Conservation (phyloP, 2,797 vertebrate species). For the Helarctos malayanus region DNA sequence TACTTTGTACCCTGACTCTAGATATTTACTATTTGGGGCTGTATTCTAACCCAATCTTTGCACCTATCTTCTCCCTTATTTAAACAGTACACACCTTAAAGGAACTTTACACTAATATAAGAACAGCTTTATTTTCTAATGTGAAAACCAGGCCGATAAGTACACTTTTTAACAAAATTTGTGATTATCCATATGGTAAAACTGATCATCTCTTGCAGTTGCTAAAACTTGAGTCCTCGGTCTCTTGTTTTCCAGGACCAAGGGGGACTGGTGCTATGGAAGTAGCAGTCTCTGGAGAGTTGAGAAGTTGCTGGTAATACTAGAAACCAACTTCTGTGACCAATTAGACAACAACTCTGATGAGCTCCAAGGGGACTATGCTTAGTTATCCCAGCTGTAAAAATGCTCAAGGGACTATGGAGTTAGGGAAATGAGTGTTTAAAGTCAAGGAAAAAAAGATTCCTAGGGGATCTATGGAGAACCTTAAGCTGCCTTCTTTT, state of each 20-base stretch:
- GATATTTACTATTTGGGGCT: background rate
- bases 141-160: background rate
- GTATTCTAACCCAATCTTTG: background rate
- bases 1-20: background rate
- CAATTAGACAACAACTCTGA: slow-evolving; percentile 62
- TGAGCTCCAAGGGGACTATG: slow-evolving; percentile 65
- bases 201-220: background rate
- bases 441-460: slow-evolving; percentile 60
- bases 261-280: background rate
- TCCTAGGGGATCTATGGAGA: background rate
- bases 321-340: background rate
- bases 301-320: background rate
- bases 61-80: background rate
- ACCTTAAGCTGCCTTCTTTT: slow-evolving; percentile 35
- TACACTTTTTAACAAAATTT: background rate
- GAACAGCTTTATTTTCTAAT: background rate
- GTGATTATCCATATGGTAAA: background rate
- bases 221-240: background rate
- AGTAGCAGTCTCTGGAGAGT: slow-evolving; percentile 3
- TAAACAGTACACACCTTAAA: background rate
- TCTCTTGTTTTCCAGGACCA: slow-evolving; percentile 52
- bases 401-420: slow-evolving; percentile 24
- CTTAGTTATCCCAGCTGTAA: slow-evolving; percentile 13
- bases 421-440: slow-evolving; percentile 29
- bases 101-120: background rate